Evolutionary conservation across 1,140 invertebrate species (phyloP).

Genomic region (Drosophila navojoa): DNA sequence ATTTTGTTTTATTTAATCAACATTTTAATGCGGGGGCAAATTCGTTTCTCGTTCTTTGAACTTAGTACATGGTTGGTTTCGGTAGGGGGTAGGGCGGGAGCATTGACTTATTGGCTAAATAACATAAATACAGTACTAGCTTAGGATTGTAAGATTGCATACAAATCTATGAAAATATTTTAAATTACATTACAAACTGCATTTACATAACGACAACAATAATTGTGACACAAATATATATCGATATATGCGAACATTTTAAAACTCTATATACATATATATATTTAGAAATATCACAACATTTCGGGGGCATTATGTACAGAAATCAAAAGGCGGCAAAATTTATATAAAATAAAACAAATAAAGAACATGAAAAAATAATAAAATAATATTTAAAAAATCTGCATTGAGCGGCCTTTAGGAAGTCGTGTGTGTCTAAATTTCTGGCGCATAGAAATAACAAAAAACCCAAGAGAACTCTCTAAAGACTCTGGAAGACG

Average conservation of each 20-base stretch:
- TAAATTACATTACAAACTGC: constrained; percentile 25
- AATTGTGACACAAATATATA: constrained; percentile 63
- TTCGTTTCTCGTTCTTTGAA: constrained; percentile 30
- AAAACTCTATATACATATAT: constrained; percentile 33
- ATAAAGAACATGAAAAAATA: not conserved
- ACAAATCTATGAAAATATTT: constrained; percentile 23
- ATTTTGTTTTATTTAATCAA: constrained; percentile 53
- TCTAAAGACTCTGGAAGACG: too few species aligned
- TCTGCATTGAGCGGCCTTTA: constrained; percentile 17
- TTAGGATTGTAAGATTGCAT: constrained; percentile 39
- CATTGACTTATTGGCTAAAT: constrained; percentile 38
- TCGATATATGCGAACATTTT: constrained; percentile 37
- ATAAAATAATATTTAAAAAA: constrained; percentile 9
- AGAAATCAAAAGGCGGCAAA: constrained; percentile 24
- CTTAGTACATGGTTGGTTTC: constrained; percentile 1
- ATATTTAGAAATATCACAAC: constrained; percentile 79
- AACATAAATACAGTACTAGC: constrained; percentile 35
- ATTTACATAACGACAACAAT: constrained; percentile 42
- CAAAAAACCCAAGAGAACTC: not conserved
- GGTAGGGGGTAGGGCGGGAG: not conserved
- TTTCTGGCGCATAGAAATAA: constrained; percentile 61
- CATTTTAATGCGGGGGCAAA: constrained; percentile 23
- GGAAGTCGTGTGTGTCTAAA: constrained; percentile 49
- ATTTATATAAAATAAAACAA: not conserved
- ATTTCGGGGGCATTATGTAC: constrained; percentile 49